These are phyloP conservation scores for Pituophis catenifer DNA, from an alignment of 2,113 vertebrate species.

Conservation along the genomic window DNA sequence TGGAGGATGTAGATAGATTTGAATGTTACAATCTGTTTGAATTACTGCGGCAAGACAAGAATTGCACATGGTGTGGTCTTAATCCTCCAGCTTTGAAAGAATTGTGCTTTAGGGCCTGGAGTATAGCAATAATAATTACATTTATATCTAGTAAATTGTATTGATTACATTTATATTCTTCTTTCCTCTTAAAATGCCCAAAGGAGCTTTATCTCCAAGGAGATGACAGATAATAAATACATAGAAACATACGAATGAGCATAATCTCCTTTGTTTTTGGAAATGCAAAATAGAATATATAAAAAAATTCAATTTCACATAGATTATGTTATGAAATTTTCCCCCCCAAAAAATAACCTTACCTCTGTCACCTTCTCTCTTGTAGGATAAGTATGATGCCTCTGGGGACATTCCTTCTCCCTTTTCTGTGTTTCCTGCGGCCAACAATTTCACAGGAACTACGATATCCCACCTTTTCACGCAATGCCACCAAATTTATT, in stretches of 20 bases:
- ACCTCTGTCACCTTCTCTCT: constrained; percentile 36
- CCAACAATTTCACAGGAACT: constrained; percentile 53
- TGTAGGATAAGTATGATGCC: constrained; percentile 88
- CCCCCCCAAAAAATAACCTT: not conserved
- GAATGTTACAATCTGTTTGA: not conserved
- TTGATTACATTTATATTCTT: not conserved
- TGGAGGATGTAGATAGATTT: not conserved
- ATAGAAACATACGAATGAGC: not conserved
- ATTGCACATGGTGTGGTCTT: not conserved
- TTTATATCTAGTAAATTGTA: not conserved
- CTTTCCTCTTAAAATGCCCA: not conserved
- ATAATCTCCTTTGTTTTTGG: not conserved
- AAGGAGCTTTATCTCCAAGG: not conserved
- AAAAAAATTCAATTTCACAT: not conserved
- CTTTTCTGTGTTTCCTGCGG: constrained; percentile 70
- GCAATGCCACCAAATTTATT: constrained; percentile 81
- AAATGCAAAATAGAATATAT: not conserved
- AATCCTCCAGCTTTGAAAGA: not conserved
- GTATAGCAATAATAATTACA: not conserved
- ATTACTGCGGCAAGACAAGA: not conserved
- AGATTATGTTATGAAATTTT: not conserved
- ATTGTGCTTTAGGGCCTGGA: not conserved
- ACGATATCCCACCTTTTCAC: constrained; percentile 73
- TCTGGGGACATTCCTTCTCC: constrained; percentile 78
- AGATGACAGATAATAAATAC: not conserved